These are phyloP conservation scores for Virgularia gustaviana DNA, from an alignment of 92 coral and sea anemone genomes.

Conservation along the genomic window DNA sequence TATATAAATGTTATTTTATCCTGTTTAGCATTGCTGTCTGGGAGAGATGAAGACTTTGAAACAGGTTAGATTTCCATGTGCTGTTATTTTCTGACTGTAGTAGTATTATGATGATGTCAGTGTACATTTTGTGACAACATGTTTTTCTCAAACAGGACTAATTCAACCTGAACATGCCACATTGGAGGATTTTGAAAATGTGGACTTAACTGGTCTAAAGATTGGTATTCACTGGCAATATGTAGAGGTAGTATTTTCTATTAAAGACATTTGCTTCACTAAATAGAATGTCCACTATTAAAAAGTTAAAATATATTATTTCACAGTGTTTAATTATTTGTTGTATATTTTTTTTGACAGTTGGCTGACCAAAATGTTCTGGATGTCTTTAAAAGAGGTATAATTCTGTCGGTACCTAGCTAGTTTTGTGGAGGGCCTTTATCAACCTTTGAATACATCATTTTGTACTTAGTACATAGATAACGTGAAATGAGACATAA, in stretches of 20 bases:
- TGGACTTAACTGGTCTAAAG: slow-evolving; percentile 51
- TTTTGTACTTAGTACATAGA: no score
- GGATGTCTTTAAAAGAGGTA: slow-evolving; percentile 54
- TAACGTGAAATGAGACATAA: no score
- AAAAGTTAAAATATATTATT: background rate
- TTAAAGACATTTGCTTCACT: background rate
- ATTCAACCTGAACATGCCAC: slow-evolving; percentile 74
- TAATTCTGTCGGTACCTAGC: background rate
- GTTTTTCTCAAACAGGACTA: slow-evolving; percentile 44
- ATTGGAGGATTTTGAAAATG: slow-evolving; percentile 71
- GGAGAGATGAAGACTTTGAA: slow-evolving; percentile 11
- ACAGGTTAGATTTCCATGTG: slow-evolving; percentile 7
- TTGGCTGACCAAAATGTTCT: slow-evolving; percentile 39
- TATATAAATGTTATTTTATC: no score
- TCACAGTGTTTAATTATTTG: no score
- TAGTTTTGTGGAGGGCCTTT: no score
- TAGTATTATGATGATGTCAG: background rate
- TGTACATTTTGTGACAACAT: no score
- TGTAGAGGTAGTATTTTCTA: slow-evolving; percentile 80
- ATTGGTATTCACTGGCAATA: slow-evolving; percentile 77
- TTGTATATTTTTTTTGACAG: no score
- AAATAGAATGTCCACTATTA: no score
- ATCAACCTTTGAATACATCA: no score
- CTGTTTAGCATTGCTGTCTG: slow-evolving; percentile 25
- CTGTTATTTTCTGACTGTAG: no score